These are phyloP conservation scores for Ammospiza caudacuta DNA, from an alignment of 2,113 vertebrate species.

Conservation along the genomic window DNA sequence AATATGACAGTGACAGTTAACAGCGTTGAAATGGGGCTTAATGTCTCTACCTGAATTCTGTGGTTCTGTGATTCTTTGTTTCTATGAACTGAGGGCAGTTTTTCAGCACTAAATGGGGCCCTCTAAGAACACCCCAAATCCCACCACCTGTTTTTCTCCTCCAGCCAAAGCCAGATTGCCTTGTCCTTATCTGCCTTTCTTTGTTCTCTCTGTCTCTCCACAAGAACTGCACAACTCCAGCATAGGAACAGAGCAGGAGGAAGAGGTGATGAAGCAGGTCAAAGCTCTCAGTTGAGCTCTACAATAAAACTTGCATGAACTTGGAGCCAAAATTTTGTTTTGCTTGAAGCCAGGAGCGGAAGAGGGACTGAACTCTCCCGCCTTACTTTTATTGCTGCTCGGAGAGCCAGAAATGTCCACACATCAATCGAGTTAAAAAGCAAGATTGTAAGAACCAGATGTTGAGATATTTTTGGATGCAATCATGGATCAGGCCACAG, in stretches of 20 bases:
- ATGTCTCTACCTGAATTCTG: not conserved
- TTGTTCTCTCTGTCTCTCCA: rapidly evolving
- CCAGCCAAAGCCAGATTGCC: not conserved
- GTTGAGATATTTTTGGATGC: conserved; percentile 32
- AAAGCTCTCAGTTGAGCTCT: not conserved
- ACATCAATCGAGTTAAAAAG: not conserved
- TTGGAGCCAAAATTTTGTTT: not conserved
- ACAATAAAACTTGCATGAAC: not conserved
- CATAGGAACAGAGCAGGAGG: not conserved
- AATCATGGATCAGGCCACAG: not conserved
- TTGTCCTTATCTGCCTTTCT: not conserved
- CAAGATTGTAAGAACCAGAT: not conserved
- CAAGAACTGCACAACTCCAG: not conserved
- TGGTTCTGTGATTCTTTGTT: not conserved
- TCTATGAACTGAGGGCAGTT: not conserved
- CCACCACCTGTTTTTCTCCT: not conserved
- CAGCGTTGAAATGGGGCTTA: rapidly evolving
- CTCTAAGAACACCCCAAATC: not conserved
- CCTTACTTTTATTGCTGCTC: not conserved
- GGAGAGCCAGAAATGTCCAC: not conserved
- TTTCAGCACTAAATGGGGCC: not conserved
- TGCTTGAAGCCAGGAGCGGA: not conserved
- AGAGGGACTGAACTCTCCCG: not conserved
- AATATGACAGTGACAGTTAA: too few relatives aligned
- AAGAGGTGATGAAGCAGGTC: not conserved